phyloP scores from a whole-genome alignment of 2,797 vertebrate genomes.

The Aulostomus chinensis region DNA sequence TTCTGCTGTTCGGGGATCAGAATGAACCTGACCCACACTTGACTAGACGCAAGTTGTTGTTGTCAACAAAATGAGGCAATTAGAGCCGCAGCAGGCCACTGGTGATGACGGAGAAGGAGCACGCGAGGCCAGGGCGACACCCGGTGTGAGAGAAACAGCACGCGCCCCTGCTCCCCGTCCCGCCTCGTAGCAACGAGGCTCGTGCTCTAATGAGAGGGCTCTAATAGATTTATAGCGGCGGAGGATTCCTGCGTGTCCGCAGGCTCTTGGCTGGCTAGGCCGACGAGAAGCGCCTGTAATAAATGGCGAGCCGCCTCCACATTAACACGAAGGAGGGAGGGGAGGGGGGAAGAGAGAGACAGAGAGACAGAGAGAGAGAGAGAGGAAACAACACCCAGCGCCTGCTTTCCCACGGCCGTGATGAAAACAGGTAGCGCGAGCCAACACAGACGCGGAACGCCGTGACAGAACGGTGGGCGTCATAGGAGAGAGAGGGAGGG shows the following conservation, averaged over 20 bases:
- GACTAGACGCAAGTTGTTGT: conserved; percentile 29
- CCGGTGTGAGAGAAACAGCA: conserved; percentile 61
- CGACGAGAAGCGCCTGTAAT: conserved; percentile 58
- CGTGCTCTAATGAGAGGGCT: conserved; percentile 76
- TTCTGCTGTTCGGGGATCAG: too few species aligned
- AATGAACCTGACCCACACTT: not conserved
- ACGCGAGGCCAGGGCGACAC: conserved; percentile 39
- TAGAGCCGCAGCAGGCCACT: conserved; percentile 65
- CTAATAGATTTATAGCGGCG: conserved; percentile 76
- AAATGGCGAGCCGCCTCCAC: conserved; percentile 51
- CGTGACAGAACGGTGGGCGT: conserved; percentile 2
- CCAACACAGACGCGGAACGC: conserved; percentile 16
- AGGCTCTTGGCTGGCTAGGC: conserved; percentile 46
- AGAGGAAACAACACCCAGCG: not conserved
- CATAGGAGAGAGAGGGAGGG: not conserved
- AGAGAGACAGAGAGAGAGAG: too few species aligned
- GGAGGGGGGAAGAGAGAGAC: too few species aligned
- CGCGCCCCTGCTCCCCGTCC: conserved; percentile 42
- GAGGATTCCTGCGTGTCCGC: conserved; percentile 64
- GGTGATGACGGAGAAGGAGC: conserved; percentile 58
- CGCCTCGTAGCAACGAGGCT: conserved; percentile 63
- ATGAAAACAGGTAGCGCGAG: conserved; percentile 48
- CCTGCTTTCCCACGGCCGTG: conserved; percentile 47
- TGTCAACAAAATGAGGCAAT: conserved; percentile 67
- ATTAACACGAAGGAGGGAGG: conserved; percentile 49